phyloP scores from a whole-genome alignment of 2,113 vertebrate species.

The Apeltes quadracus region DNA sequence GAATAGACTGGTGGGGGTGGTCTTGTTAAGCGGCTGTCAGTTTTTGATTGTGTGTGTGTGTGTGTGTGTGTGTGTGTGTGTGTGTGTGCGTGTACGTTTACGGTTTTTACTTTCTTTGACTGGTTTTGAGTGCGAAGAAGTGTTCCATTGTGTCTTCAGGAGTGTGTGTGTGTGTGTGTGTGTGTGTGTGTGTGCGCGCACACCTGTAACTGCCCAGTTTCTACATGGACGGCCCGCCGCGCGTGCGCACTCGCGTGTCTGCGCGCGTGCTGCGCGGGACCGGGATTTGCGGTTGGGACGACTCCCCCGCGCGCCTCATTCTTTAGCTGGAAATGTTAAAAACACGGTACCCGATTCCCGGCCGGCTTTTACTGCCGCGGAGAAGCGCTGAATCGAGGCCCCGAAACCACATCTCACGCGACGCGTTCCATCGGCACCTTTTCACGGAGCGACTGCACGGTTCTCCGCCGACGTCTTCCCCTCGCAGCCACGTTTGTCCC shows the following conservation, averaged over 20 bases:
- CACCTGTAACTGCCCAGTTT: conserved; percentile 51
- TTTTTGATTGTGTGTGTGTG: conserved; percentile 28
- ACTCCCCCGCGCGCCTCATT: conserved; percentile 69
- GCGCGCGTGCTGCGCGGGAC: neutral
- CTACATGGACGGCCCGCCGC: conserved; percentile 34
- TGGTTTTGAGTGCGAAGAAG: conserved; percentile 52
- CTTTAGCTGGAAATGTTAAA: conserved; percentile 60
- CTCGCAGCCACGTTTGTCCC: conserved; percentile 35
- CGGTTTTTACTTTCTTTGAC: conserved; percentile 47
- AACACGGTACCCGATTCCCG: conserved; percentile 66
- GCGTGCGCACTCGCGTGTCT: conserved; percentile 18
- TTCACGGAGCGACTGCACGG: conserved; percentile 28
- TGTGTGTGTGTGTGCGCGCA: conserved; percentile 51
- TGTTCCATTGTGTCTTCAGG: conserved; percentile 57
- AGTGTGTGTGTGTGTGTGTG: no score
- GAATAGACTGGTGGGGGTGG: conserved; percentile 66
- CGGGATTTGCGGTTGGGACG: conserved; percentile 62
- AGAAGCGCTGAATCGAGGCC: conserved; percentile 64
- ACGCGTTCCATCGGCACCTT: conserved; percentile 42
- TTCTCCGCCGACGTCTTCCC: conserved; percentile 20
- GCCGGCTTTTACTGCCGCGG: conserved; percentile 63
- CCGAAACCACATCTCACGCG: conserved; percentile 66
- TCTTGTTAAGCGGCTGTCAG: conserved; percentile 65
- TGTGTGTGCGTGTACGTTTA: conserved; percentile 17
- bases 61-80: conserved; percentile 37